Conservation (phyloP, 2,797 vertebrate genomes). For the Enteromius viviparus region DNA sequence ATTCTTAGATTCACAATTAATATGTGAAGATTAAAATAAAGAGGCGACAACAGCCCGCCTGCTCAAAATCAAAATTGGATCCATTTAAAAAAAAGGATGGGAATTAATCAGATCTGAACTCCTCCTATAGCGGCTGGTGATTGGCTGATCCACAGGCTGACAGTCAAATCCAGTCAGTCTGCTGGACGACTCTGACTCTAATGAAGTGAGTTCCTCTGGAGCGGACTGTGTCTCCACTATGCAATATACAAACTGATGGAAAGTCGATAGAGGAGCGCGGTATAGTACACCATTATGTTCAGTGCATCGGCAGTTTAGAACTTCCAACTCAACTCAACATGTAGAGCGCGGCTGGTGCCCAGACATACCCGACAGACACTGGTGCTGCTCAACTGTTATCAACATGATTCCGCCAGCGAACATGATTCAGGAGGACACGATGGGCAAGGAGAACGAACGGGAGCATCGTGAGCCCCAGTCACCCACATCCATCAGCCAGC, state of each 20-base stretch:
- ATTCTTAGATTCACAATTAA: constrained; percentile 7
- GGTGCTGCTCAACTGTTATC: constrained; percentile 32
- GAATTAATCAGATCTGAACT: constrained; percentile 16
- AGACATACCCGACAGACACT: constrained; percentile 20
- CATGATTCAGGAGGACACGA: constrained; percentile 74
- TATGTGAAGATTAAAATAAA: not conserved
- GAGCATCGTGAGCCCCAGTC: constrained; percentile 75
- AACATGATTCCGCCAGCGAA: constrained; percentile 80
- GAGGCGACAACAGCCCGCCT: not conserved
- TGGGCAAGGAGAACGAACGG: constrained; percentile 72
- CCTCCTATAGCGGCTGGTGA: constrained; percentile 43
- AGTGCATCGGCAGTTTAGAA: not conserved
- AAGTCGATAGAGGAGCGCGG: constrained; percentile 26
- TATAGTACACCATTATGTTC: not conserved
- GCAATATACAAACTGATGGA: constrained; percentile 23
- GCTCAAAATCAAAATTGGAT: not conserved
- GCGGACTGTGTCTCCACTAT: constrained; percentile 22
- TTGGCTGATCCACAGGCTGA: constrained; percentile 46
- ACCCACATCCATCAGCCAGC: constrained; percentile 72
- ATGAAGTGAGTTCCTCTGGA: constrained; percentile 19
- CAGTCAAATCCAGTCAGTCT: constrained; percentile 4
- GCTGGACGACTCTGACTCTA: not conserved
- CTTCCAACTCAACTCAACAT: constrained; percentile 39
- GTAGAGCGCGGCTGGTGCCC: constrained; percentile 37
- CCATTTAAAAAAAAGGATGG: not conserved